Conservation (phyloP, 2,797 vertebrate species). For the Passerculus sandwichensis region DNA sequence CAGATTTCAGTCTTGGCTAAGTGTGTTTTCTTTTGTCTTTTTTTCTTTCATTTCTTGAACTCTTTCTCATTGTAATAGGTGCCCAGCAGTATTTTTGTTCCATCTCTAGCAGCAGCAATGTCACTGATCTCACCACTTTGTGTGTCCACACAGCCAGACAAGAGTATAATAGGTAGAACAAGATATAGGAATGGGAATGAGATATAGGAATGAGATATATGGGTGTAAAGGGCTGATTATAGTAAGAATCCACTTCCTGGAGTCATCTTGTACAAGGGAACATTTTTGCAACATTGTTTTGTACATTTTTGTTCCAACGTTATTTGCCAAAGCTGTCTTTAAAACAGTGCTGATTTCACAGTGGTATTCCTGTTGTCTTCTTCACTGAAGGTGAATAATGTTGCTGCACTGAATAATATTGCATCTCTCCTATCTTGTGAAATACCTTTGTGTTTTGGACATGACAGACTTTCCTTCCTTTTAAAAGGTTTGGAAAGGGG, state of each 20-base stretch:
- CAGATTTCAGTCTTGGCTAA: background rate
- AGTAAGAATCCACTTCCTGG: background rate
- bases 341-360: background rate
- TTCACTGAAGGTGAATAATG: background rate
- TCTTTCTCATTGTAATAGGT: background rate
- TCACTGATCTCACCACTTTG: background rate
- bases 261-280: background rate
- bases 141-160: background rate
- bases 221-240: background rate
- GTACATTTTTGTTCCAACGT: background rate
- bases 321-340: background rate
- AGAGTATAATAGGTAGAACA: background rate
- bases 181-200: background rate
- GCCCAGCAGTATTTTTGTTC: background rate
- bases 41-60: background rate
- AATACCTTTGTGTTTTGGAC: background rate
- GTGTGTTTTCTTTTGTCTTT: background rate
- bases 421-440: background rate
- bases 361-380: background rate
- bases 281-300: background rate
- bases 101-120: background rate
- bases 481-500: conserved; percentile 23
- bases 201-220: accelerated
- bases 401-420: background rate
- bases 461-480: background rate